These are phyloP conservation scores for Lepidurus packardi DNA, from an alignment of 1,140 invertebrate species.

Conservation along the genomic window DNA sequence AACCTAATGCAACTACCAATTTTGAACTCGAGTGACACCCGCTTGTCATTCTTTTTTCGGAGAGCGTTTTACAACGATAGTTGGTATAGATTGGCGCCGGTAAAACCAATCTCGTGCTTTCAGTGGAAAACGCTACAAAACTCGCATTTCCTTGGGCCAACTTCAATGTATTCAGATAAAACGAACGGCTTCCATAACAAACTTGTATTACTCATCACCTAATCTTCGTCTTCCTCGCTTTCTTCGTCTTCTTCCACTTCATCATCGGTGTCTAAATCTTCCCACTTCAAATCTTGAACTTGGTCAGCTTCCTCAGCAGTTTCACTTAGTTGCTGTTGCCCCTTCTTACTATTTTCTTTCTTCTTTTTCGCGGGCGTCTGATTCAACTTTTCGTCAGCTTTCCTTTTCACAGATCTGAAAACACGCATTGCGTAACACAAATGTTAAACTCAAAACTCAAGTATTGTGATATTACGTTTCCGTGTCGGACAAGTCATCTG, in stretches of 20 bases:
- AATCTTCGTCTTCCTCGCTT: conserved; percentile 31
- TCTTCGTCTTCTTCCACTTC: conserved; percentile 38
- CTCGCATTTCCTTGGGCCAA: too few species aligned
- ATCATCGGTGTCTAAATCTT: conserved; percentile 40
- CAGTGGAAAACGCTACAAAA: too few species aligned
- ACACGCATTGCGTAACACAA: not conserved
- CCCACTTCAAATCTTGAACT: conserved; percentile 40
- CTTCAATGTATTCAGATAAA: too few species aligned
- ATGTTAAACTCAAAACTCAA: not conserved
- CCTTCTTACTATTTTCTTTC: conserved; percentile 31
- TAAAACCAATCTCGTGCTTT: too few species aligned
- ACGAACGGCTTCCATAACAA: conserved; percentile 12
- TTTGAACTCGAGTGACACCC: too few species aligned
- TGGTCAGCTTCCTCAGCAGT: conserved; percentile 35
- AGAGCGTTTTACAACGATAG: too few species aligned
- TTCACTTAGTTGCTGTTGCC: conserved; percentile 28
- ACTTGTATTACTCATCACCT: conserved; percentile 30
- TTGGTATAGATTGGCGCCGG: too few species aligned
- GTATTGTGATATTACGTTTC: not conserved
- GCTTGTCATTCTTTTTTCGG: too few species aligned
- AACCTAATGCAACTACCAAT: too few species aligned
- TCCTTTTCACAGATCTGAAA: conserved; percentile 22
- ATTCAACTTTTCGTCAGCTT: conserved; percentile 28
- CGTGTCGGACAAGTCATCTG: not conserved
- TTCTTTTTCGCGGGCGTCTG: conserved; percentile 31